Evolutionary conservation across 2,113 vertebrate species (phyloP).

Genomic region (Syngnathus floridae): DNA sequence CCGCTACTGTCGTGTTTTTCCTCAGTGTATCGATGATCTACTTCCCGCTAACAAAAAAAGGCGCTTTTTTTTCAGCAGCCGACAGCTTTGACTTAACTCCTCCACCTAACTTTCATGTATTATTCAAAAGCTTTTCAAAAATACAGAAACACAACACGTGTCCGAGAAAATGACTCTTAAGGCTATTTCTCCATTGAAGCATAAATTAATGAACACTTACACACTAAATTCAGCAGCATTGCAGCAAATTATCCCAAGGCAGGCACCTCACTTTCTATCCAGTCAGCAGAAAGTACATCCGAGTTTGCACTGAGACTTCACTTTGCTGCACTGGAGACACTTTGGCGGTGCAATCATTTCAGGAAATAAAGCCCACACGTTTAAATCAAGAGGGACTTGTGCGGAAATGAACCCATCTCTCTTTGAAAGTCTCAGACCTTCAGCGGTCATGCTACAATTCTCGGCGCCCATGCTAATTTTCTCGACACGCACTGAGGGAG

Average conservation of each 20-base stretch:
- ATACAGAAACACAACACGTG: constrained; percentile 7
- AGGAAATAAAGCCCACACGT: constrained; percentile 35
- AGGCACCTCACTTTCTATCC: constrained; percentile 44
- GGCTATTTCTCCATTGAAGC: constrained; percentile 37
- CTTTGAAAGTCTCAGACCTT: constrained; percentile 19
- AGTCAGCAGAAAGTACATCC: constrained; percentile 56
- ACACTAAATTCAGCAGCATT: constrained; percentile 53
- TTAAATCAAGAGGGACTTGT: constrained; percentile 34
- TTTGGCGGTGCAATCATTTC: constrained; percentile 15
- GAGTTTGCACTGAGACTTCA: constrained; percentile 28
- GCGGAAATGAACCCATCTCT: constrained; percentile 26
- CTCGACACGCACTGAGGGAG: constrained; percentile 11
- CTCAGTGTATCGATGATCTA: too few relatives aligned
- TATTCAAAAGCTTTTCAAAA: constrained; percentile 28
- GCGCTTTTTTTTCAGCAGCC: too few relatives aligned
- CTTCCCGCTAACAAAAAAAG: too few relatives aligned
- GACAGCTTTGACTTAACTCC: constrained; percentile 1
- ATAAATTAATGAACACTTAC: constrained; percentile 54
- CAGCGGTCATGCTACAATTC: constrained; percentile 9
- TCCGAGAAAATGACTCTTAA: constrained; percentile 18
- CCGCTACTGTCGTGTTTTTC: too few relatives aligned
- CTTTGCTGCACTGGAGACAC: constrained; percentile 25
- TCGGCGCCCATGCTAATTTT: constrained; percentile 11
- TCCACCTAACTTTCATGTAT: constrained; percentile 1
- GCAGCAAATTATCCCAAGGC: constrained; percentile 48